Evolutionary conservation across 2,113 vertebrate species (phyloP).

Genomic region (Daubentonia madagascariensis): DNA sequence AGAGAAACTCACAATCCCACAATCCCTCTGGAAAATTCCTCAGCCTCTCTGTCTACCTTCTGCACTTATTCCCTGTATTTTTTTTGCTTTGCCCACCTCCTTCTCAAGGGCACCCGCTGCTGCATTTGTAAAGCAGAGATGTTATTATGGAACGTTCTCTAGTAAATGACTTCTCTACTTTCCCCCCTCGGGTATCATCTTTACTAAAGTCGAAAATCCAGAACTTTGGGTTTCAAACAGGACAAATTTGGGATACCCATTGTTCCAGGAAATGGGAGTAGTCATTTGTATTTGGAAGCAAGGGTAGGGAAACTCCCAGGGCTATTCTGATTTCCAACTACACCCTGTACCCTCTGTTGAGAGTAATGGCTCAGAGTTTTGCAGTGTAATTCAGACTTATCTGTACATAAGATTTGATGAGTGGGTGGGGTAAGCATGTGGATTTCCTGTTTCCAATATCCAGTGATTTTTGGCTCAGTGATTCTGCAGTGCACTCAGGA

Average conservation of each 20-base stretch:
- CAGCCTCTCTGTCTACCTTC: background rate
- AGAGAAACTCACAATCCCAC: background rate
- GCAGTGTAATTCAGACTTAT: background rate
- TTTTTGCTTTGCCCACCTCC: background rate
- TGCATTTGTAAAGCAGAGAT: background rate
- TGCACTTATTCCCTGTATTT: background rate
- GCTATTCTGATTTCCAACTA: background rate
- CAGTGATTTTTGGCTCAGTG: background rate
- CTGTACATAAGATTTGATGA: background rate
- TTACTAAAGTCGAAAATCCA: background rate
- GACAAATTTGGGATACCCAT: background rate
- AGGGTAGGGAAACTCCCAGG: background rate
- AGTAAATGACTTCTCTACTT: background rate
- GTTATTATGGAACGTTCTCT: background rate
- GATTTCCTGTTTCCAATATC: background rate
- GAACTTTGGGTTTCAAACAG: background rate
- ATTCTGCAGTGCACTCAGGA: background rate
- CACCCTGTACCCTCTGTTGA: background rate
- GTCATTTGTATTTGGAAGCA: background rate
- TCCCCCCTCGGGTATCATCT: background rate
- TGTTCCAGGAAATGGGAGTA: background rate
- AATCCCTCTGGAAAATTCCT: background rate
- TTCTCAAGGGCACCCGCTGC: background rate
- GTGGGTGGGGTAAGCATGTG: background rate
- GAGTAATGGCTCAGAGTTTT: background rate